Conservation (phyloP, 2,888 invertebrate species). For the Ariolimax columbianus region DNA sequence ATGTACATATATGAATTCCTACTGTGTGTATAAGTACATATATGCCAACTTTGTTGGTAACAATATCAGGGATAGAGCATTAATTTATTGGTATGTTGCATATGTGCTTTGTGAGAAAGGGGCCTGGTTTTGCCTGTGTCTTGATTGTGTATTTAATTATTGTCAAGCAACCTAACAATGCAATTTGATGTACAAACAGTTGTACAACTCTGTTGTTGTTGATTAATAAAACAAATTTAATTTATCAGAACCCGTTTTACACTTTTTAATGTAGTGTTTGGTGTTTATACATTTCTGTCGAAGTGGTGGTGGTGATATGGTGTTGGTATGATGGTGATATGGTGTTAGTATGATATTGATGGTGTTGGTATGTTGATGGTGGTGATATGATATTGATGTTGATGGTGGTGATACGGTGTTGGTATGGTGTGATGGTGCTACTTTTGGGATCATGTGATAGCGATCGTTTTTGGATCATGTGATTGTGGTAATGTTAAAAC, state of each 20-base stretch:
- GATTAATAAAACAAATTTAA: neutral
- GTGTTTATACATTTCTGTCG: neutral
- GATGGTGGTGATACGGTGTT: too few relatives aligned
- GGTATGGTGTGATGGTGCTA: too few relatives aligned
- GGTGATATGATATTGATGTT: too few relatives aligned
- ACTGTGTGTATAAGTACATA: neutral
- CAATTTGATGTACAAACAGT: constrained; percentile 34
- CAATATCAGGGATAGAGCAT: neutral
- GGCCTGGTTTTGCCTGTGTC: neutral
- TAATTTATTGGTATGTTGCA: neutral
- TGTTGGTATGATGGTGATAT: too few relatives aligned
- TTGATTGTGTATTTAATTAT: neutral
- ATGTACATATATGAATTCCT: neutral
- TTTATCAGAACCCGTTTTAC: neutral
- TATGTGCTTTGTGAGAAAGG: neutral
- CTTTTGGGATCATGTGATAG: too few relatives aligned
- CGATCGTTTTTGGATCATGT: too few relatives aligned
- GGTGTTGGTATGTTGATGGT: too few relatives aligned
- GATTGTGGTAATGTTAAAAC: too few relatives aligned
- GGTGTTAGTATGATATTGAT: too few relatives aligned
- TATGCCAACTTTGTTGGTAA: neutral
- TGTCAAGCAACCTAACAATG: constrained; percentile 34
- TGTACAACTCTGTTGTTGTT: neutral
- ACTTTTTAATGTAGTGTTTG: neutral
- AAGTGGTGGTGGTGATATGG: too few relatives aligned